Percentiles rank a stretch among this genome's conserved stretches.
These are phyloP conservation scores for Drosophila seguyi DNA, from an alignment of 1,140 invertebrate species.

Conservation along the genomic window DNA sequence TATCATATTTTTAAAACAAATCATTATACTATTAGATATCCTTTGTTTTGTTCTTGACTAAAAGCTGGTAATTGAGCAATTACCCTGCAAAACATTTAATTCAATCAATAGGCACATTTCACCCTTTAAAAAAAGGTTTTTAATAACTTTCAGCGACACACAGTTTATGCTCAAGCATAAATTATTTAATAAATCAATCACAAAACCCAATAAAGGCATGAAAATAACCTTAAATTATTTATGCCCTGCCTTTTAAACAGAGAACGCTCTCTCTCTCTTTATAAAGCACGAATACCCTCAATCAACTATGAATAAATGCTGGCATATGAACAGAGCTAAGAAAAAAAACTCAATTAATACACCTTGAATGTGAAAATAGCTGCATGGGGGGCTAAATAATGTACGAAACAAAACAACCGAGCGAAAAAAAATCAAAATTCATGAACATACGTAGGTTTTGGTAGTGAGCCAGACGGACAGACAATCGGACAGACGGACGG, in stretches of 20 bases:
- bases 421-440: conserved; percentile 51
- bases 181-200: conserved; percentile 52
- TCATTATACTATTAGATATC: not conserved
- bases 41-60: not conserved
- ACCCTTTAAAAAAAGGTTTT: not conserved
- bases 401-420: conserved; percentile 38
- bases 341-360: conserved; percentile 67
- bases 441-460: conserved; percentile 55
- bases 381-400: conserved; percentile 41
- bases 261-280: not conserved
- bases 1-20: not conserved
- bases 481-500: conserved; percentile 10
- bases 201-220: conserved; percentile 39
- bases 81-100: not conserved
- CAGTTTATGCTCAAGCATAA: conserved; percentile 6
- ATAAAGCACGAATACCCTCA: conserved; percentile 33
- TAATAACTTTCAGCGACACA: not conserved
- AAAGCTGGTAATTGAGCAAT: not conserved
- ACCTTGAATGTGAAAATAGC: conserved; percentile 73
- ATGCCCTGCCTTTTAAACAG: conserved; percentile 24
- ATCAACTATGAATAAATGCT: conserved; percentile 52
- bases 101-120: not conserved
- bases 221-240: conserved; percentile 50
- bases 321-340: conserved; percentile 33
- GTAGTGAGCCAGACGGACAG: conserved; percentile 42